phyloP scores from a whole-genome alignment of 2,888 invertebrate genomes.

The Nysson spinosus region DNA sequence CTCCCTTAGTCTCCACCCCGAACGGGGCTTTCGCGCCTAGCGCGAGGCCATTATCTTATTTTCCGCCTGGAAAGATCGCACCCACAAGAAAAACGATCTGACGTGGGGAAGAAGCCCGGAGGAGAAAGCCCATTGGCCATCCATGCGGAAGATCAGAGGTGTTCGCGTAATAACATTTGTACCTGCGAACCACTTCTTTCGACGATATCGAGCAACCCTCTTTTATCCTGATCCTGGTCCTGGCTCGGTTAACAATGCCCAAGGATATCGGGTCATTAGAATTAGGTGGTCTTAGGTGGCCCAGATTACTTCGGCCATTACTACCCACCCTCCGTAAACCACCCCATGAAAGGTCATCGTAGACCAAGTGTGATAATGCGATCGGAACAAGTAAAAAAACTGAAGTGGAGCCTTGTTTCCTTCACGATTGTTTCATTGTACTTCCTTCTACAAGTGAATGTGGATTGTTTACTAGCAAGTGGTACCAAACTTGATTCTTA shows the following conservation, averaged over 20 bases:
- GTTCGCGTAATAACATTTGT: slow-evolving; percentile 61
- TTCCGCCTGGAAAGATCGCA: slow-evolving; percentile 75
- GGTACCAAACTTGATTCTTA: too few relatives aligned
- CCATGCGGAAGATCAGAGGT: slow-evolving; percentile 58
- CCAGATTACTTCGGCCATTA: not conserved
- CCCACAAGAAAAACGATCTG: slow-evolving; percentile 74
- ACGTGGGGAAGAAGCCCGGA: slow-evolving; percentile 29
- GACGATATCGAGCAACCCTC: slow-evolving; percentile 27
- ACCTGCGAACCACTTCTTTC: slow-evolving; percentile 42
- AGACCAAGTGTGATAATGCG: not conserved
- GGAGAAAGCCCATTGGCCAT: slow-evolving; percentile 48
- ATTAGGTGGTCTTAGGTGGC: slow-evolving; percentile 9
- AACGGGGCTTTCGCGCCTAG: slow-evolving; percentile 66
- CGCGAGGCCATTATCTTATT: slow-evolving; percentile 76
- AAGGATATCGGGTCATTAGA: slow-evolving; percentile 19
- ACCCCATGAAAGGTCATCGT: not conserved
- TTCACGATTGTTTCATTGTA: too few relatives aligned
- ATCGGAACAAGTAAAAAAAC: not conserved
- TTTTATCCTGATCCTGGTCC: slow-evolving; percentile 25
- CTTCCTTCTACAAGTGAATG: too few relatives aligned
- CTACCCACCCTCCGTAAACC: not conserved
- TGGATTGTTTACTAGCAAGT: too few relatives aligned
- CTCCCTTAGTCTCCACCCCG: slow-evolving; percentile 45
- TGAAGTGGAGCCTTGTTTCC: too few relatives aligned
- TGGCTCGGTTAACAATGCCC: too few relatives aligned